Percentiles rank a stretch among this genome's conserved stretches.
Conservation (phyloP, 1,140 invertebrate genomes). For the Cylas formicarius region DNA sequence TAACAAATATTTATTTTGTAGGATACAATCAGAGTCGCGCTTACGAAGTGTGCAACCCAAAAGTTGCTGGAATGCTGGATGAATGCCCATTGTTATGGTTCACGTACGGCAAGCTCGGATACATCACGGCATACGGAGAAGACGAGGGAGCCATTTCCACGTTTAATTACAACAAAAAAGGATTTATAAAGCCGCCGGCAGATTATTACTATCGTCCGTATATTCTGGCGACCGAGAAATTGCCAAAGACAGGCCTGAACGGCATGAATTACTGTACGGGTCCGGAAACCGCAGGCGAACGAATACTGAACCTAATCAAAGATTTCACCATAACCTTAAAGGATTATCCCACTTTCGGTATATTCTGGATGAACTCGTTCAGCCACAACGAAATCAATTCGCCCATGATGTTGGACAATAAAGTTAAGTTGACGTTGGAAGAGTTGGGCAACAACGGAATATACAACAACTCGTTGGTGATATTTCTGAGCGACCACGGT, state of each 20-base stretch:
- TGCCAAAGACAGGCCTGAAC: constrained; percentile 36
- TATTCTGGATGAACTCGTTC: constrained; percentile 64
- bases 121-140: constrained; percentile 58
- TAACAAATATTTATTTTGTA: constrained; percentile 7
- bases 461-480: constrained; percentile 51
- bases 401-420: constrained; percentile 50
- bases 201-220: constrained; percentile 69
- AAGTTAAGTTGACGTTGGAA: constrained; percentile 46
- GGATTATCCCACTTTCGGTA: constrained; percentile 53
- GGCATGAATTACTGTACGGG: constrained; percentile 48
- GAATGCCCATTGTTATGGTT: constrained; percentile 59
- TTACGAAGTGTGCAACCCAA: constrained; percentile 48
- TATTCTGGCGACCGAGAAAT: constrained; percentile 52
- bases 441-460: constrained; percentile 36
- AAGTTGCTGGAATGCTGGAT: constrained; percentile 45
- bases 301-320: constrained; percentile 52
- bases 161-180: constrained; percentile 55
- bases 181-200: constrained; percentile 60
- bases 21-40: constrained; percentile 42
- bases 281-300: constrained; percentile 47
- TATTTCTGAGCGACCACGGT: constrained; percentile 83
- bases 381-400: constrained; percentile 60
- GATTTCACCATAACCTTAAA: constrained; percentile 55
- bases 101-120: constrained; percentile 50
- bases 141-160: constrained; percentile 53